These are phyloP conservation scores for Malurus alboscapulatus DNA, from an alignment of 2,113 vertebrate genomes.

Conservation along the genomic window DNA sequence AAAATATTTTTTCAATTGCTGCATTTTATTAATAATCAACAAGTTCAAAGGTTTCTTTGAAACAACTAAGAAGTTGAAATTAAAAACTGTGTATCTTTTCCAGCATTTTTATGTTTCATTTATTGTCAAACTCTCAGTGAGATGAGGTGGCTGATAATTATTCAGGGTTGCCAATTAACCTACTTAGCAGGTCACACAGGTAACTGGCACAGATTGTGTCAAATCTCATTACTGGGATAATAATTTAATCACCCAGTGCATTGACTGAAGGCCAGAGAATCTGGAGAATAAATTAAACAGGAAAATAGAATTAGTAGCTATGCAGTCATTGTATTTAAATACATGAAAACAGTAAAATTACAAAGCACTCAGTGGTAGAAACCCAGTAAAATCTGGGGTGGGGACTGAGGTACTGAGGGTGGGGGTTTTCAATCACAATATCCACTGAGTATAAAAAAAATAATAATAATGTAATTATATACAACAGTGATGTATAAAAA, in stretches of 20 bases:
- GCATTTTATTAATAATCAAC: not conserved
- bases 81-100: not conserved
- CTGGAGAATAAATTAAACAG: conserved; percentile 8
- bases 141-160: conserved; percentile 38
- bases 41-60: not conserved
- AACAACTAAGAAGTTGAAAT: not conserved
- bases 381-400: not conserved
- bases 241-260: conserved; percentile 55
- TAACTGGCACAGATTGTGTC: conserved; percentile 58
- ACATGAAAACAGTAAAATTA: not conserved
- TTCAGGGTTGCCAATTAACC: conserved; percentile 64
- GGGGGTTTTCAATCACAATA: not conserved
- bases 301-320: conserved; percentile 7
- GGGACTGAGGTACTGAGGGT: not conserved
- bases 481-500: no score
- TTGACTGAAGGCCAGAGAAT: conserved; percentile 22
- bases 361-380: not conserved
- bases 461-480: no score
- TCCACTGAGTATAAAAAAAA: not conserved
- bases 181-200: conserved; percentile 60
- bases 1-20: not conserved
- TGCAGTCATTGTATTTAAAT: not conserved
- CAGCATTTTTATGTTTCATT: not conserved
- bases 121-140: not conserved
- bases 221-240: conserved; percentile 58